Evolutionary conservation across 2,797 vertebrate genomes (phyloP).

Genomic region (Labroides dimidiatus): DNA sequence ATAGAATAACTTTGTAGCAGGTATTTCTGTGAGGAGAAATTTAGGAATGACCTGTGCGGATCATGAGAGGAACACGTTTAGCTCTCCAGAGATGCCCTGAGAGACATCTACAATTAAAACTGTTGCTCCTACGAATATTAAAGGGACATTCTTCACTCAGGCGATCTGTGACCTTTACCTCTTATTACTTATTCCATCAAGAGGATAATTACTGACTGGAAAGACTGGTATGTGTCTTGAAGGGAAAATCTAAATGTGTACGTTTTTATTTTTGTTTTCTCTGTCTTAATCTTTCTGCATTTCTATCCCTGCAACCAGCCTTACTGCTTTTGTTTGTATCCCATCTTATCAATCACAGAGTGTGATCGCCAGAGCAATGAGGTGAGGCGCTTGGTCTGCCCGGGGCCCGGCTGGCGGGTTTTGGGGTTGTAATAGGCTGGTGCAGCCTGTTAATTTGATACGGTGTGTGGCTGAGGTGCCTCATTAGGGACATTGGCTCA

Average conservation of each 20-base stretch:
- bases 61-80: conserved; percentile 10
- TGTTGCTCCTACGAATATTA: conserved; percentile 25
- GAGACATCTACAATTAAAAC: conserved; percentile 16
- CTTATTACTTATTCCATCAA: conserved; percentile 70
- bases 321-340: conserved; percentile 59
- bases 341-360: conserved; percentile 74
- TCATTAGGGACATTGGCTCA: conserved; percentile 70
- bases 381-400: conserved; percentile 50
- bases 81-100: conserved; percentile 9
- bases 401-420: conserved; percentile 55
- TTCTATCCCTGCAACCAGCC: not conserved
- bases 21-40: not conserved
- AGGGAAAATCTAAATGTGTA: conserved; percentile 37
- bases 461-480: conserved; percentile 68
- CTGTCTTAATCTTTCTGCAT: not conserved
- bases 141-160: conserved; percentile 36
- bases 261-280: conserved; percentile 17
- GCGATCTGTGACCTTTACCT: conserved; percentile 57
- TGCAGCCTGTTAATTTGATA: conserved; percentile 80
- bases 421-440: conserved; percentile 72
- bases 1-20: conserved; percentile 1
- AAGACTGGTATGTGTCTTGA: conserved; percentile 33
- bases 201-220: conserved; percentile 58
- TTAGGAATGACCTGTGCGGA: not conserved
- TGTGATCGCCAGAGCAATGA: conserved; percentile 49